Evolutionary conservation across 2,888 invertebrate species (phyloP).

Genomic region (Erannis defoliaria): DNA sequence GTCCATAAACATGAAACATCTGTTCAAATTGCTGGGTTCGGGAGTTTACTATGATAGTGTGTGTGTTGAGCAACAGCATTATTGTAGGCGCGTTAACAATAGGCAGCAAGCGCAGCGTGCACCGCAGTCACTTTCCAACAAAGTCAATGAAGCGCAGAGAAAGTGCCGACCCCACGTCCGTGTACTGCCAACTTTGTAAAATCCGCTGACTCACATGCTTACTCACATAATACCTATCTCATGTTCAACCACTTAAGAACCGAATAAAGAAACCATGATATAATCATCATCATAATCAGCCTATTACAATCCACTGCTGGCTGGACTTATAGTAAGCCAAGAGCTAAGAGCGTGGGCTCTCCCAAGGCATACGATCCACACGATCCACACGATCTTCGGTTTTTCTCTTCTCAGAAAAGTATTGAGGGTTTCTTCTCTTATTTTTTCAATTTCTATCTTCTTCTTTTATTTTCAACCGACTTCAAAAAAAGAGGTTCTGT

Average conservation of each 20-base stretch:
- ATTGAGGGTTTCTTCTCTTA: too few species aligned
- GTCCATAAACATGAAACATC: conserved; percentile 2
- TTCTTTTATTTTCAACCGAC: too few species aligned
- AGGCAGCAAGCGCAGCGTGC: conserved; percentile 62
- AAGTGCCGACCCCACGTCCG: conserved; percentile 83
- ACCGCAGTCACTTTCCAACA: conserved; percentile 81
- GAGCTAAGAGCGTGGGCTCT: too few species aligned
- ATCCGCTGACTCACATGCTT: conserved; percentile 76
- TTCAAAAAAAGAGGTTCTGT: too few species aligned
- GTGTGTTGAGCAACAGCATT: conserved; percentile 56
- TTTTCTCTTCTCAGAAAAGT: too few species aligned
- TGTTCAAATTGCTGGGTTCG: neutral
- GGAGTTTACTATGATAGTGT: conserved; percentile 41
- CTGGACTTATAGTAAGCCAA: too few species aligned
- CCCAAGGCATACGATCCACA: too few species aligned
- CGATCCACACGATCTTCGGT: too few species aligned
- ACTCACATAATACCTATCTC: conserved; percentile 48
- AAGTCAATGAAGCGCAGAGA: conserved; percentile 85
- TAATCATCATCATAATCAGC: too few species aligned
- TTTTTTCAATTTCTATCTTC: too few species aligned
- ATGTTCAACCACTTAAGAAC: conserved; percentile 30
- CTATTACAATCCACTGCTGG: too few species aligned
- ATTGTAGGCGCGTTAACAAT: conserved; percentile 53
- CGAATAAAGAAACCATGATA: conserved; percentile 14
- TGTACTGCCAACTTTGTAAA: conserved; percentile 69